A percentile compares a stretch with the other conserved stretches of the same genome.
These are phyloP conservation scores for Apis mellifera DNA, from an alignment of 1,140 invertebrate species.

Conservation along the genomic window Amel_HAv3.1 CM009945.2:5574501-5575000, in stretches of 20 bases:
- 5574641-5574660: too few relatives aligned
- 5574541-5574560: background rate
- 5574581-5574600: background rate
- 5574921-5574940: conserved; percentile 36
- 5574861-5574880: background rate
- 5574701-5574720: background rate
- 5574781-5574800: too few relatives aligned
- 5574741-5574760: background rate
- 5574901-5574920: too few relatives aligned
- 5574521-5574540: background rate
- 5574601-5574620: too few relatives aligned
- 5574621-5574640: too few relatives aligned
- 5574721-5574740: background rate
- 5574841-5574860: background rate
- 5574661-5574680: too few relatives aligned
- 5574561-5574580: background rate
- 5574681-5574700: background rate
- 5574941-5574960: background rate
- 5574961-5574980: conserved; percentile 30
- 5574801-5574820: background rate
- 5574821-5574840: background rate
- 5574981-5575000: background rate
- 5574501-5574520: background rate
- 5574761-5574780: background rate
- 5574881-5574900: background rate